Evolutionary conservation across 1,140 invertebrate genomes (phyloP), one percentile per base, ranked within the genome.

Genomic region (Drosophila bocqueti): DNA sequence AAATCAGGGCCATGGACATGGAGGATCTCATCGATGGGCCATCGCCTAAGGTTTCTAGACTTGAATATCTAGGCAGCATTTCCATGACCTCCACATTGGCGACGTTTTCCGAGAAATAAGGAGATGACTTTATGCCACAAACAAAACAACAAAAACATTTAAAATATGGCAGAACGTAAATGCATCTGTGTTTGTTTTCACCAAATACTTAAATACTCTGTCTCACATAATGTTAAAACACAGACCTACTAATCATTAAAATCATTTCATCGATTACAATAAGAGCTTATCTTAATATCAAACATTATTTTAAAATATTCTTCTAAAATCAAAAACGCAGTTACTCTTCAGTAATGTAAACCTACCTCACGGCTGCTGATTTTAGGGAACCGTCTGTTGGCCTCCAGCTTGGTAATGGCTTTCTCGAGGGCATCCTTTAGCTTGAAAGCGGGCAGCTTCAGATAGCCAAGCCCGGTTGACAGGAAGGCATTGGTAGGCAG

Each of bases 371-470:
- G 61, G 43, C n/a, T 58, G 43, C 7, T 5, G 2, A 26, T 38
- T 16, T 67, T 55, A 9, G 65, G 72, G 21, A 60, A 61, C 8
- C 67, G 49, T 36, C 76, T 86, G 15, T 78, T 76, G 11, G 38
- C 63, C 55, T 92, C 90, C 59, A 86, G 76, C 80, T 90, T 83
- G 15, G 42, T 71, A 31, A 91, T 92, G 18, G 90, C 90, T 52
- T 77, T 79, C 42, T 92, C 83, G 15, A 92, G 46, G 1, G 86
- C 82, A 38, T 86, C 80, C 66, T 90, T 91, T 0, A 92, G 52
- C 47, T 86, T 83, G 5, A 76, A 66, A 9, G 85, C 80, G 2
- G 74, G 76, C 43, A 82, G 49, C 36, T 79, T 91, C 0, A 81
- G 47, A 36, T 86, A 90, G 31, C 85, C 63, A 1, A 63, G 63